Base-by-base conservation (phyloP, 2,113 vertebrate species). In the Xerus inauris region DNA sequence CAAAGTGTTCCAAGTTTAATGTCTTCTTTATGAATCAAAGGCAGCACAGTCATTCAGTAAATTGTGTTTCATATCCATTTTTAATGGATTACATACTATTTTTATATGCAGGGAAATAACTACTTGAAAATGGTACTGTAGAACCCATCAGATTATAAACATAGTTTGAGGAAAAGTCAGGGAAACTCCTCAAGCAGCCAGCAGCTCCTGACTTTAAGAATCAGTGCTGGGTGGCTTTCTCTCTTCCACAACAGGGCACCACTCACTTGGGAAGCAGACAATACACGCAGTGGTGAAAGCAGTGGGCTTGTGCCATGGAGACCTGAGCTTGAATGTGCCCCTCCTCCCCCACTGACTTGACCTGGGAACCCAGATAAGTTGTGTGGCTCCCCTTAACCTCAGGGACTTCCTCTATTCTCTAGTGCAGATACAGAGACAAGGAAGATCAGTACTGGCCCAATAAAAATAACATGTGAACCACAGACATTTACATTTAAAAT, bases 11-110 rank as follows among this genome's bases (percentile, higher is more conserved):
- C 71, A 59, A 59, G 28, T 83, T 79, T 92, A 83, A 88, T 59
- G 8, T 90, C 72, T 89, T 77, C 71, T 81, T 80, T 94, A 47
- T 51, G 69, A 81, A 87, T 86, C 77, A 90, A 94, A 94, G 51
- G 35, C 59, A 95, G 49, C 62, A 88, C 47, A 88, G 65, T 67
- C 49, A 38, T 45, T 89, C 30, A 20, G 30, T 62, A 90, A 90
- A 86, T 54, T 86, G 75, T 67, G 13, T 77, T 88, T 91, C 49
- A 38, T 71, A 71, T 35, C 71, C 20, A 79, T 81, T 85, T 89
- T 77, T 73, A 35, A 16, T 90, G 26, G 76, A 22, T 91, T 90
- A 4, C 14, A 47, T 38, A 89, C 73, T 88, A 49, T 47, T 72
- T 95, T 83, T 89, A 67, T 67, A 57, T 79, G 24, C 54, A 76